phyloP scores from a whole-genome alignment of 2,113 vertebrate species.

The Hyla sarda region DNA sequence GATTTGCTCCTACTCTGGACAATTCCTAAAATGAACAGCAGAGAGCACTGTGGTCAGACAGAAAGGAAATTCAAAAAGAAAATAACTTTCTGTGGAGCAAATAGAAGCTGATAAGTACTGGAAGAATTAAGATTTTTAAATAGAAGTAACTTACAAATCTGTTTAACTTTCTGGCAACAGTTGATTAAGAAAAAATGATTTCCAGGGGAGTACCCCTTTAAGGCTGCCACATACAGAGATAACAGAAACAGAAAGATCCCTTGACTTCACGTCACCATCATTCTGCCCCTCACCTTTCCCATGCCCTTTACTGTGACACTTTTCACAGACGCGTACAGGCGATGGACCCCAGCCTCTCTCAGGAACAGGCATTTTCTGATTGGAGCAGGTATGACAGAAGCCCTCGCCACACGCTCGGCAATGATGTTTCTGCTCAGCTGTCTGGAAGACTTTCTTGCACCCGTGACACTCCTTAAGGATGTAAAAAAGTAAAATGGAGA shows the following conservation, averaged over 20 bases:
- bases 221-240: too few relatives aligned
- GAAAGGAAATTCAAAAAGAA: too few relatives aligned
- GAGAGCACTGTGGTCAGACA: too few relatives aligned
- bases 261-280: background rate
- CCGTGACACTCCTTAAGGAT: slow-evolving; percentile 72
- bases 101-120: too few relatives aligned
- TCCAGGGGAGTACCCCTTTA: too few relatives aligned
- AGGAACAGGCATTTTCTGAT: slow-evolving; percentile 77
- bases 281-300: background rate
- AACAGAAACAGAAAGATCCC: background rate
- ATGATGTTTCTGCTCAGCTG: slow-evolving; percentile 80
- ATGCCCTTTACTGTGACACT: slow-evolving; percentile 67
- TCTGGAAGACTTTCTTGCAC: slow-evolving; percentile 74
- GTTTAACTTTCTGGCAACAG: too few relatives aligned
- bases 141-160: too few relatives aligned
- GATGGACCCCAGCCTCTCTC: slow-evolving; percentile 79
- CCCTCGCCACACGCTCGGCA: slow-evolving; percentile 81
- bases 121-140: too few relatives aligned
- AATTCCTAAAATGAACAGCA: too few relatives aligned
- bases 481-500: background rate
- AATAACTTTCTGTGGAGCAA: too few relatives aligned
- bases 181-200: too few relatives aligned
- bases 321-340: slow-evolving; percentile 78
- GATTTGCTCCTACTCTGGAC: too few relatives aligned
- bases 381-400: slow-evolving; percentile 81